phyloP scores from a whole-genome alignment of 2,888 invertebrate genomes.

The Drosophila falleni region DNA sequence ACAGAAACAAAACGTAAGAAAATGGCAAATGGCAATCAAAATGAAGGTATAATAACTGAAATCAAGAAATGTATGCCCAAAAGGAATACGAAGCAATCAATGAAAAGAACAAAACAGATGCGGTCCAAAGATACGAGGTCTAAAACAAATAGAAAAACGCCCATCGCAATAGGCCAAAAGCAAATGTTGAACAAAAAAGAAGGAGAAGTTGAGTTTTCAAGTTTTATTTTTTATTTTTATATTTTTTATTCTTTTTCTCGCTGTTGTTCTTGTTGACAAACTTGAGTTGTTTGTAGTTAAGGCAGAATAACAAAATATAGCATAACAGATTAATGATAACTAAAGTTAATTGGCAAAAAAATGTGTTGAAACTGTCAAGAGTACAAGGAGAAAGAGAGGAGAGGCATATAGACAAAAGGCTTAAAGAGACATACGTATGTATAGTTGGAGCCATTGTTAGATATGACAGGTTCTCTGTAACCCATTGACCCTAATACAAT shows the following conservation, averaged over 20 bases:
- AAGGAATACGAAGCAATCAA: constrained; percentile 35
- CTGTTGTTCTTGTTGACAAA: constrained; percentile 20
- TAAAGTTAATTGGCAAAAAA: constrained; percentile 61
- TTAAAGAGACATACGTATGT: constrained; percentile 9
- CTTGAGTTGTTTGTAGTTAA: constrained; percentile 11
- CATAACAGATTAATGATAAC: constrained; percentile 60
- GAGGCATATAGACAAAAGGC: constrained; percentile 5
- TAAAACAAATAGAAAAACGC: constrained; percentile 8
- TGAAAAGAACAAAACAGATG: constrained; percentile 38
- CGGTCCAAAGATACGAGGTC: constrained; percentile 20
- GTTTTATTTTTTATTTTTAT: background rate
- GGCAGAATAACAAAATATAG: constrained; percentile 4
- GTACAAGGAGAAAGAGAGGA: background rate
- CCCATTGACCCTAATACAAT: constrained; percentile 42
- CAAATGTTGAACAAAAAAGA: background rate
- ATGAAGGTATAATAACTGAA: constrained; percentile 25
- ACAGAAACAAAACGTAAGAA: constrained; percentile 18
- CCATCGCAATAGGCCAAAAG: constrained; percentile 31
- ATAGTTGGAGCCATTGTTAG: constrained; percentile 12
- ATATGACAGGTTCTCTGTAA: constrained; percentile 37
- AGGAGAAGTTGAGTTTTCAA: constrained; percentile 23
- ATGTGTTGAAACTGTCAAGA: constrained; percentile 44
- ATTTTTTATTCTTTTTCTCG: constrained; percentile 8
- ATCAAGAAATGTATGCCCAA: constrained; percentile 39
- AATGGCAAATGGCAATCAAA: constrained; percentile 35